Base-by-base conservation (phyloP, 2,797 vertebrate genomes). In the Zenarchopterus dispar region DNA sequence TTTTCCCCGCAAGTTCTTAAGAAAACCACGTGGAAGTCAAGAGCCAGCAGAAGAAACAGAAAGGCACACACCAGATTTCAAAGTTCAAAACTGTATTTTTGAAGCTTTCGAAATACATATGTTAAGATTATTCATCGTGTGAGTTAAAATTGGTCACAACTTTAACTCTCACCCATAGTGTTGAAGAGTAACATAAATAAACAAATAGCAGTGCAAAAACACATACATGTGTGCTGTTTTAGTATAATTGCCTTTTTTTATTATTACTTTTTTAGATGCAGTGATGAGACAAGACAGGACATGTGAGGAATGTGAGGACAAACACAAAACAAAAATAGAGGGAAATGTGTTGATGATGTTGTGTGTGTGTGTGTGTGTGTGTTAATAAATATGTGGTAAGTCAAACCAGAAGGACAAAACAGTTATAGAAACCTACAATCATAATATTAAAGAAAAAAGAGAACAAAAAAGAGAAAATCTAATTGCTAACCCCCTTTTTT, bases 61-160 rank as follows among this genome's bases (percentile, higher is more conserved):
- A 9, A 11, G 8, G 0, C 17, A 28, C 39, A 21, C 33, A 9
- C 41, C 33, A 49, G 60, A 66, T 61, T 54, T 75, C 23, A 62
- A 61, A 61, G 70, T 51, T 13, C 66, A 51, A 74, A 17, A 47
- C 69, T 64, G 18, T 70, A 39, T 75, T 71, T 66, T 66, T 55
- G 8, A 69, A 50, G 67, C 81, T 73, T 77, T 71, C 62, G 11
- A 80, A 62, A 50, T 36, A 56, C 67, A 77, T 62, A 41, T 31
- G 22, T 42, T 1, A 71, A 61, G 5, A 70, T 33, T 6, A 16
- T 53, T 6, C 16, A 23, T 4, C 17, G 5, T 70, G 54, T 72
- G 56, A 77, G 76, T 73, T 28, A 3, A 77, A 75, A 62, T 42
- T 65, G 53, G n/a, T n/a, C n/a, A 13, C 57, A n/a, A 24, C 60